Base-by-base conservation (phyloP, 2,797 vertebrate genomes). In the Ceryle rudis region DNA sequence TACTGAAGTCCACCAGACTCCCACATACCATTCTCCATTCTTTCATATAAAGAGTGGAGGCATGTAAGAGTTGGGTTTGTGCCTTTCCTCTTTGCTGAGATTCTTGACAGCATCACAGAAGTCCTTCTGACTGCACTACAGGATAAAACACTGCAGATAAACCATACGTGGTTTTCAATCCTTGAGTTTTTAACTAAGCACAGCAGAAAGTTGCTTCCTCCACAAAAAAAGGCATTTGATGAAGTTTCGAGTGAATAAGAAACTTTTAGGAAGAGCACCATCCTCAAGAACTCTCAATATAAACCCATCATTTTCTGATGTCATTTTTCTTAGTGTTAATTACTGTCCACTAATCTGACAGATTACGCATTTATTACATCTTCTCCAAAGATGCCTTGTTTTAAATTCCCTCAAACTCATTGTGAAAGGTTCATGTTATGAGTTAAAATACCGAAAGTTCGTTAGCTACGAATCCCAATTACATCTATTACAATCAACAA, bases 281-380 rank as follows among this genome's bases (percentile, higher is more conserved):
- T 25, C 26, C 39, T 58, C 1, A 3, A 17, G 35, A 61, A 60
- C 14, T 62, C 19, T 28, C 19, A 66, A 75, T 47, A 62, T n/a
- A n/a, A 66, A 75, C n/a, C 1, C 19, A 11, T 10, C 23, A 25
- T 44, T 61, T 73, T 52, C 83, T 33, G 60, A 23, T 1, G 2
- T 10, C 28, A 25, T 44, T 61, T 73, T 47, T 87, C 39, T 75
- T 22, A 57, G 21, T 1, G 0, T 70, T 61, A 75, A 35, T 22
- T 35, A 51, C 33, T 58, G 16, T 57, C 42, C 10, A 13, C 37
- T 47, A 25, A 11, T 55, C n/a, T 5, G 2, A 46, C 0, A 75
- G 35, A 55, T 0, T 11, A 11, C 9, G 41, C 1, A 0, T 46
- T 52, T 47, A 65, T 35, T 31, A 22, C 4, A 3, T 12, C 42